Percentiles rank a stretch among this genome's conserved stretches.
These are phyloP conservation scores for Mustelus asterias DNA, from an alignment of 2,113 vertebrate species.

Conservation along the genomic window DNA sequence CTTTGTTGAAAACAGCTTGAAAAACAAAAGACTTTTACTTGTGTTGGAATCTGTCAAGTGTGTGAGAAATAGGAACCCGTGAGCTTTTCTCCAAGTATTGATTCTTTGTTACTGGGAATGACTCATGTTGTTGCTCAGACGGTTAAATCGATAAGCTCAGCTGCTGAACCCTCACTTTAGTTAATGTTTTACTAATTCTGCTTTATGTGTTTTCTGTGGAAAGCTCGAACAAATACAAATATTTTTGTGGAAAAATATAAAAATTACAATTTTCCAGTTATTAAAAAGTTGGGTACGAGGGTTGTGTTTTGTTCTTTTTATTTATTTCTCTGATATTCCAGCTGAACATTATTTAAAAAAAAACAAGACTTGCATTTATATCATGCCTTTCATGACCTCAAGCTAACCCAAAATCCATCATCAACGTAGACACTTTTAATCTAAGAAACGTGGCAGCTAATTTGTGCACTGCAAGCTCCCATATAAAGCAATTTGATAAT, in stretches of 20 bases:
- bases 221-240: not conserved
- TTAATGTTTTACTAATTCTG: not conserved
- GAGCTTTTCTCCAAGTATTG: not conserved
- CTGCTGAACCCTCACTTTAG: not conserved
- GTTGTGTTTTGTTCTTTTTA: not conserved
- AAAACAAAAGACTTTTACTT: slow-evolving; percentile 5
- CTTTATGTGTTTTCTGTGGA: not conserved
- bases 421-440: not conserved
- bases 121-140: not conserved
- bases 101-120: slow-evolving; percentile 12
- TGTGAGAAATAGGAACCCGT: not conserved
- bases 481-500: not conserved
- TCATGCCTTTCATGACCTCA: not conserved
- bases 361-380: not conserved
- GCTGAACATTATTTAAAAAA: not conserved
- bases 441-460: not conserved
- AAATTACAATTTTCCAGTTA: not conserved
- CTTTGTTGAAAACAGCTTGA: not conserved
- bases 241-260: not conserved
- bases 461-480: not conserved
- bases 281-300: not conserved
- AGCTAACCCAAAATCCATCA: not conserved
- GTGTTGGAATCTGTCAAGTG: not conserved
- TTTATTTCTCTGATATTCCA: not conserved
- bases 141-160: not conserved